Conservation (phyloP, 2,888 invertebrate genomes). For the Dynastes hyllus region DNA sequence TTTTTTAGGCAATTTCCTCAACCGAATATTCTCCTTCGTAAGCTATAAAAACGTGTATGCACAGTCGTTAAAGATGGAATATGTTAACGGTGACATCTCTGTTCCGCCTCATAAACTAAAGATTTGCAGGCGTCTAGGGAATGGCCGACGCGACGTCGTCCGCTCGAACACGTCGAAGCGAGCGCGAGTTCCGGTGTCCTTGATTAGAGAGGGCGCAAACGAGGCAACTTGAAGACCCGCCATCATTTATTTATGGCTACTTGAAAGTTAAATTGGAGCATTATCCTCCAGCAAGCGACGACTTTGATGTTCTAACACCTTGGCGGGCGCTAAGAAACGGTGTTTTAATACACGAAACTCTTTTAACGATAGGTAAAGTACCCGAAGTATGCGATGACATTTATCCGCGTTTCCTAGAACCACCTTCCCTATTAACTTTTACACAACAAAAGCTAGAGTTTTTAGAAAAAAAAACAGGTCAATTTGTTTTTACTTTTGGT, state of each 20-base stretch:
- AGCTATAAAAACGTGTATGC: not conserved
- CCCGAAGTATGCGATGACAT: no score
- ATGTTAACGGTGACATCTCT: slow-evolving; percentile 39
- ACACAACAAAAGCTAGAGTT: no score
- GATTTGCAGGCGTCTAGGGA: slow-evolving; percentile 6
- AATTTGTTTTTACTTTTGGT: no score
- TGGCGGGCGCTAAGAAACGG: not conserved
- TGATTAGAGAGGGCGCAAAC: slow-evolving; percentile 45
- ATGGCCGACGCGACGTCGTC: slow-evolving; percentile 19
- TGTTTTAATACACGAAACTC: not conserved
- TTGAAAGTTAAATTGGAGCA: slow-evolving; percentile 22
- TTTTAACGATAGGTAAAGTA: no score
- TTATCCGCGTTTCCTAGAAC: no score
- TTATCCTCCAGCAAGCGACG: not conserved
- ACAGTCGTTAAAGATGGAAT: slow-evolving; percentile 19
- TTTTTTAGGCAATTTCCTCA: no score
- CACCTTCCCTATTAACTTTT: no score
- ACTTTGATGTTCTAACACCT: slow-evolving; percentile 1
- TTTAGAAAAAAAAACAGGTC: no score
- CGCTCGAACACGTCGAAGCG: not conserved
- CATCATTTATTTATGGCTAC: slow-evolving; percentile 39
- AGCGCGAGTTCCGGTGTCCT: slow-evolving; percentile 17
- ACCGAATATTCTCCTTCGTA: not conserved
- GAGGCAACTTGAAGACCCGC: slow-evolving; percentile 4
- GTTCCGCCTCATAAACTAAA: slow-evolving; percentile 43